Evolutionary conservation across 2,888 invertebrate species (phyloP), one percentile per base, ranked within the genome.

Genomic region (Aquatica leii): DNA sequence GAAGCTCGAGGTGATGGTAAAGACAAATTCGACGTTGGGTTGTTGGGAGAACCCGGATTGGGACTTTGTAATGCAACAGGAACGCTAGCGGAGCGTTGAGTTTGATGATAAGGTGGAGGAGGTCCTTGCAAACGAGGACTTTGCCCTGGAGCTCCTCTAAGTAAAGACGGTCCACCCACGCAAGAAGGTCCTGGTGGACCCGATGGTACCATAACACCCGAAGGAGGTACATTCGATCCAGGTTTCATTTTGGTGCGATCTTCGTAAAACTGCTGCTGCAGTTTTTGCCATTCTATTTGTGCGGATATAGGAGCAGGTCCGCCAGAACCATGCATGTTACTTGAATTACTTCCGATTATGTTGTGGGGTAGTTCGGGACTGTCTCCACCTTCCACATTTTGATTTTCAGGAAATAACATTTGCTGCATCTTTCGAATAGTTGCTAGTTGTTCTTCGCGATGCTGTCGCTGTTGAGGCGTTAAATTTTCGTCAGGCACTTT

Each of bases 401-500:
- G 80, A 63, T 90, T 89, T 77, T 95, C 95, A 0, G 95, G 95
- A 83, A 95, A 95, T 59, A 97, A 82, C 86, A 95, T 90, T 80
- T 95, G 93, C 74, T 96, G 93, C 90, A 97, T 94, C 84, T 96
- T 95, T 67, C 92, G 84, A 67, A 98, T 86, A 64, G 93, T 95
- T 3, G 96, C 97, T 52, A 98, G 84, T 76, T 96, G 94, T 76
- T 95, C 95, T 82, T 97, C 97, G 64, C 98, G 87, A 79, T 96
- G 95, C 68, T 95, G 94, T 58, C 95, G 87, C 80, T 98, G 97
- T 80, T 97, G 95, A 34, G 97, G 97, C 56, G 98, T 98, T 73
- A 98, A 84, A 82, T 97, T 96, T 83, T 97, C 97, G 82, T 95
- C 95, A 72, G 95, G 95, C 77, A 96, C 93, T 87, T 96, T 95